Evolutionary conservation across 2,113 vertebrate genomes (phyloP).

Genomic region (Trachemys scripta): DNA sequence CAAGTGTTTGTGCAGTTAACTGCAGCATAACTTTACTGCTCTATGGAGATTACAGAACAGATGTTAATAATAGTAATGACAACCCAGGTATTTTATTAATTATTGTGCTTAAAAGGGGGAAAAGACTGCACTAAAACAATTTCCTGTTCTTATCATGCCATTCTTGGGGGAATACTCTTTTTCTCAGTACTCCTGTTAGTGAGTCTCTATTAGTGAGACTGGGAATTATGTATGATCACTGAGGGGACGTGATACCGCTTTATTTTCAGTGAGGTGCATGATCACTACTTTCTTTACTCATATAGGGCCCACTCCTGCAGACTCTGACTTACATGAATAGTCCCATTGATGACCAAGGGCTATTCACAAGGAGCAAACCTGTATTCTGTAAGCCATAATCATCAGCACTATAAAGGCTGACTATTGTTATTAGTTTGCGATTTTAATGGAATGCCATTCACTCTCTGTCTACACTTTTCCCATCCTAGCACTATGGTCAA

Average conservation of each 20-base stretch:
- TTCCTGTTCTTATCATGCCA: not conserved
- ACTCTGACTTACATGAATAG: not conserved
- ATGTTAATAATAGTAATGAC: not conserved
- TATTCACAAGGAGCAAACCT: not conserved
- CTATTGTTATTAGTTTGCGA: not conserved
- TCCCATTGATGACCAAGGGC: not conserved
- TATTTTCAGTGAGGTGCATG: not conserved
- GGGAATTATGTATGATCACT: not conserved
- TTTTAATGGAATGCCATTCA: not conserved
- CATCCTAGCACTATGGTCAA: not conserved
- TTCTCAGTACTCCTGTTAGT: not conserved
- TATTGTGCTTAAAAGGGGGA: not conserved
- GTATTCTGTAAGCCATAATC: not conserved
- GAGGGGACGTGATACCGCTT: not conserved
- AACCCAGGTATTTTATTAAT: conserved; percentile 6
- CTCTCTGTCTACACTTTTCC: not conserved
- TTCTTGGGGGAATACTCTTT: not conserved
- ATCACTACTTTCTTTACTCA: not conserved
- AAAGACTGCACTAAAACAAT: not conserved
- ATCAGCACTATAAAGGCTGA: not conserved
- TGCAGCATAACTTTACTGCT: conserved; percentile 3
- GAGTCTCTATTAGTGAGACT: not conserved
- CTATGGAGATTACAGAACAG: conserved; percentile 20
- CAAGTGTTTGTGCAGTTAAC: not conserved
- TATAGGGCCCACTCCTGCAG: not conserved